phyloP scores from a whole-genome alignment of 2,888 invertebrate species.

The Dermolepida albohirtum region DNA sequence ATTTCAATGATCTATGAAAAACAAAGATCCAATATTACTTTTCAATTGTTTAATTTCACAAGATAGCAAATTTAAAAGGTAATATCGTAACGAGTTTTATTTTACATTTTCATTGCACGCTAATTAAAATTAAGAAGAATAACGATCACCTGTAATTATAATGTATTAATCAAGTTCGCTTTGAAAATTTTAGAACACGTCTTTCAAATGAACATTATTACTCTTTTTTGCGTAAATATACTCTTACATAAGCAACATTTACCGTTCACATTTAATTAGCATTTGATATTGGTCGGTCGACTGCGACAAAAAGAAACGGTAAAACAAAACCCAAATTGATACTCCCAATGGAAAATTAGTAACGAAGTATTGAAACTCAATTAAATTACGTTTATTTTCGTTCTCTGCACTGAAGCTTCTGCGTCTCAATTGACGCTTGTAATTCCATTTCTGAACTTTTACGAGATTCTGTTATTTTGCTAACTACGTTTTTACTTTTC shows the following conservation, averaged over 20 bases:
- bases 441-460: slow-evolving; percentile 7
- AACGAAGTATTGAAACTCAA: slow-evolving; percentile 15
- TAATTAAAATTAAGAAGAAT: not conserved
- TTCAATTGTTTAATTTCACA: too few species aligned
- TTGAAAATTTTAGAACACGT: too few species aligned
- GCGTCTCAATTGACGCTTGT: not conserved
- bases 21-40: too few species aligned
- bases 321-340: slow-evolving; percentile 1
- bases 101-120: too few species aligned
- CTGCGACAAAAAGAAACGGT: not conserved
- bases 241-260: not conserved
- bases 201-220: too few species aligned
- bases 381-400: slow-evolving; percentile 11
- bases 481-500: slow-evolving; percentile 5
- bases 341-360: slow-evolving; percentile 12
- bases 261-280: not conserved
- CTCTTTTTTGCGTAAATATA: too few species aligned
- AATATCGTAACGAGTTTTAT: too few species aligned
- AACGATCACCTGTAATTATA: not conserved
- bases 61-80: too few species aligned
- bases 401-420: not conserved
- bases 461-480: not conserved
- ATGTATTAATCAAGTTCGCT: not conserved
- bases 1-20: too few species aligned
- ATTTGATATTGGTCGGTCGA: not conserved